A percentile compares a stretch with the other conserved stretches of the same genome.
Conservation (phyloP, 2,888 invertebrate species). For the Andrena chrysosceles region DNA sequence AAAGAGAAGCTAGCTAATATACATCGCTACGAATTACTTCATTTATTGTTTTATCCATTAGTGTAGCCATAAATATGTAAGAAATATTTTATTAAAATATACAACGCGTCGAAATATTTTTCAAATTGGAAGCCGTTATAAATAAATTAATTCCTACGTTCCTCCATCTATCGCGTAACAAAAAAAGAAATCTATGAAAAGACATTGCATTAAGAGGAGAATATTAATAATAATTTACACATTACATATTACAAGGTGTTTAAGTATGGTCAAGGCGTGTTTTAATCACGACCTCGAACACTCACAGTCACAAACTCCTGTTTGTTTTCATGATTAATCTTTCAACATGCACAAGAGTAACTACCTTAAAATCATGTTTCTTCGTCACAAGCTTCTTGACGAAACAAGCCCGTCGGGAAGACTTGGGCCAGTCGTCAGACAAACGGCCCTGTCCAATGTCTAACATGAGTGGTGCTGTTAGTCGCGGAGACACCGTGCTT, state of each 20-base stretch:
- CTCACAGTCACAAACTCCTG: conserved; percentile 11
- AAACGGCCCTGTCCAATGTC: conserved; percentile 86
- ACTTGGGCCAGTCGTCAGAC: conserved; percentile 79
- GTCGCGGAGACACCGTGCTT: conserved; percentile 83
- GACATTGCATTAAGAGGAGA: conserved; percentile 41
- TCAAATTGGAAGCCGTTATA: conserved; percentile 42
- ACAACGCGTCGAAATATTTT: conserved; percentile 41
- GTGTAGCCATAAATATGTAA: conserved; percentile 48
- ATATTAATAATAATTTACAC: conserved; percentile 58
- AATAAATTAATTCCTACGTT: conserved; percentile 58
- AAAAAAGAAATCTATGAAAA: conserved; percentile 23
- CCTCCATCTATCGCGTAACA: conserved; percentile 17
- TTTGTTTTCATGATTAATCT: background rate
- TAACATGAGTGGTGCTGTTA: conserved; percentile 78
- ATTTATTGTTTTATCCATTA: conserved; percentile 17
- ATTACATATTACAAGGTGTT: conserved; percentile 31
- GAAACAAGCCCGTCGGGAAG: conserved; percentile 57
- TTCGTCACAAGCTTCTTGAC: conserved; percentile 33
- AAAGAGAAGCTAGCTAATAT: conserved; percentile 32
- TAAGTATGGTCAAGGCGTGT: conserved; percentile 9
- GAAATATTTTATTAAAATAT: conserved; percentile 53
- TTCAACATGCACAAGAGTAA: background rate
- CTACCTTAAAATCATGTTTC: conserved; percentile 18
- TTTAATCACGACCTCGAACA: background rate
- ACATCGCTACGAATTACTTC: conserved; percentile 11